A percentile compares a stretch with the other conserved stretches of the same genome.
These are phyloP conservation scores for Eulithis testata DNA, from an alignment of 2,888 invertebrate species.

Conservation along the genomic window DNA sequence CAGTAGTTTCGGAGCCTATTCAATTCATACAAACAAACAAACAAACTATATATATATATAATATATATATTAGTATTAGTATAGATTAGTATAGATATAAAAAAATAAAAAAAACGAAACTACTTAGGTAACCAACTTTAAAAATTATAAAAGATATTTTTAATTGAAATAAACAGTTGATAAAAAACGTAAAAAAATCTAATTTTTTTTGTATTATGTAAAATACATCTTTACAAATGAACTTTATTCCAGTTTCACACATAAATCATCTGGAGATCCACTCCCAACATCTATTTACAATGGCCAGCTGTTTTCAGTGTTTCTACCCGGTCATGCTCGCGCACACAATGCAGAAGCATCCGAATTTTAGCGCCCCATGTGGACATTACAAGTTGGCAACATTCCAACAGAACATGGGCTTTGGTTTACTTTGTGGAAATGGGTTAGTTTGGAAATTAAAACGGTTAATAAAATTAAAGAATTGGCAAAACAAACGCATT, in stretches of 20 bases:
- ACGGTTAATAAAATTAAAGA: neutral
- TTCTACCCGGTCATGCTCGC: slow-evolving; percentile 25
- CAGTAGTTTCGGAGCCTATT: too few relatives aligned
- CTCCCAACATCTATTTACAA: slow-evolving; percentile 16
- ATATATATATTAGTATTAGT: too few relatives aligned
- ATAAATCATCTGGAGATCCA: slow-evolving; percentile 25
- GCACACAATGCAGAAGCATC: slow-evolving; percentile 39
- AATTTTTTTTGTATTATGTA: neutral
- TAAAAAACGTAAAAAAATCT: too few relatives aligned
- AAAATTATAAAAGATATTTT: too few relatives aligned
- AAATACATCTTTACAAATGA: slow-evolving; percentile 15
- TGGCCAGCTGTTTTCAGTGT: slow-evolving; percentile 31
- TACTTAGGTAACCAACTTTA: too few relatives aligned
- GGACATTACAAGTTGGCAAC: slow-evolving; percentile 43
- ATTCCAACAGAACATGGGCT: slow-evolving; percentile 35
- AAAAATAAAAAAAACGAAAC: too few relatives aligned
- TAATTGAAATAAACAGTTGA: too few relatives aligned
- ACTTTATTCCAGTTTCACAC: slow-evolving; percentile 17
- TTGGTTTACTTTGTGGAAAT: slow-evolving; percentile 28
- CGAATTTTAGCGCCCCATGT: slow-evolving; percentile 38
- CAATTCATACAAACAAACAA: too few relatives aligned
- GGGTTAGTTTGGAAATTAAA: slow-evolving; percentile 19
- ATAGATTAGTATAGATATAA: too few relatives aligned
- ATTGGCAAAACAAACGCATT: neutral
- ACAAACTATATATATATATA: too few relatives aligned